Evolutionary conservation across 2,797 vertebrate genomes (phyloP).

Genomic region (Typhlichthys subterraneus): DNA sequence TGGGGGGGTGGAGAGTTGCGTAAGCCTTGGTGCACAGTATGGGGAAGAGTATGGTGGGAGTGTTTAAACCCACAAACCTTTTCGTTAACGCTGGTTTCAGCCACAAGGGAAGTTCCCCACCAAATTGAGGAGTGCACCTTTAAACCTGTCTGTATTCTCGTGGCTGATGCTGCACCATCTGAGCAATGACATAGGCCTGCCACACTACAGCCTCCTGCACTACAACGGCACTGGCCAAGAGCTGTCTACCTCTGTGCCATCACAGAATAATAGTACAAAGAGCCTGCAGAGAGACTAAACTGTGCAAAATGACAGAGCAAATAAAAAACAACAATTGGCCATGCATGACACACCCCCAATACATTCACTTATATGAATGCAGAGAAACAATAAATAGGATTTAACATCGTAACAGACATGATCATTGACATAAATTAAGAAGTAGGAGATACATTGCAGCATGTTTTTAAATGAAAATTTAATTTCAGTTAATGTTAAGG

Average conservation of each 20-base stretch:
- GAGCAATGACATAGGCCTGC: slow-evolving; percentile 25
- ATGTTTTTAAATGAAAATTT: slow-evolving; percentile 53
- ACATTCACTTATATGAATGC: slow-evolving; percentile 60
- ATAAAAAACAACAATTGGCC: slow-evolving; percentile 28
- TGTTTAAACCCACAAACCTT: no score
- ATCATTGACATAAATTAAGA: slow-evolving; percentile 75
- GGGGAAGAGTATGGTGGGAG: no score
- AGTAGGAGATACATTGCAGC: slow-evolving; percentile 66
- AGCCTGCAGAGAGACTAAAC: slow-evolving; percentile 56
- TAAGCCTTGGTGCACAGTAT: no score
- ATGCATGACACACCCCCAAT: slow-evolving; percentile 40
- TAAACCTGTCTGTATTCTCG: slow-evolving; percentile 1
- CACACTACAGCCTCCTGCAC: slow-evolving; percentile 25
- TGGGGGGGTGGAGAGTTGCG: no score
- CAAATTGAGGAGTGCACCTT: slow-evolving; percentile 3
- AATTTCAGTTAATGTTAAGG: slow-evolving; percentile 60
- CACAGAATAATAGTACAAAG: slow-evolving; percentile 24
- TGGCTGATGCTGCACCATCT: slow-evolving; percentile 33
- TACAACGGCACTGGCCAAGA: slow-evolving; percentile 33
- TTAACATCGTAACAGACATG: slow-evolving; percentile 17
- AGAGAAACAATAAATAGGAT: slow-evolving; percentile 80
- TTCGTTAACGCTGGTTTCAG: no score
- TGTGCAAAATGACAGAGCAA: slow-evolving; percentile 72
- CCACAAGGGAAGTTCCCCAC: no score
- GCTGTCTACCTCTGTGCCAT: slow-evolving; percentile 26